These are phyloP conservation scores for Mantis religiosa DNA, from an alignment of 2,888 invertebrate genomes.

Conservation along the genomic window DNA sequence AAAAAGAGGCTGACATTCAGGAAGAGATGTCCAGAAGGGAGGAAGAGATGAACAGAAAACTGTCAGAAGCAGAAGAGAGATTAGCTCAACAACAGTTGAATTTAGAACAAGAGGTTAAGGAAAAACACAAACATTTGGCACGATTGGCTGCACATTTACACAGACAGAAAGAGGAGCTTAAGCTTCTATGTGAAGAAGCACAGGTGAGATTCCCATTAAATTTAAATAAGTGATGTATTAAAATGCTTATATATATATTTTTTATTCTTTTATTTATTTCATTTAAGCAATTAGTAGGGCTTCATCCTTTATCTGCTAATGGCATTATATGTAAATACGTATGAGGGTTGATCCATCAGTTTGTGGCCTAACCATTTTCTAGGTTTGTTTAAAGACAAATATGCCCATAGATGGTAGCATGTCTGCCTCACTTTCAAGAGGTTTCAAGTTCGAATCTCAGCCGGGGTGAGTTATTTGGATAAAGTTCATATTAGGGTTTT, in stretches of 20 bases:
- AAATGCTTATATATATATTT: background rate
- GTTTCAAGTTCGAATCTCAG: too few species aligned
- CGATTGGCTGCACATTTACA: background rate
- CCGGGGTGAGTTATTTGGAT: too few species aligned
- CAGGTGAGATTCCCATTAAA: background rate
- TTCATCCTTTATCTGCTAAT: too few species aligned
- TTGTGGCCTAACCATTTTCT: too few species aligned
- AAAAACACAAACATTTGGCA: background rate
- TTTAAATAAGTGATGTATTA: background rate
- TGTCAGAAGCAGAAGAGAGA: constrained; percentile 9
- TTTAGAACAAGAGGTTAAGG: constrained; percentile 5
- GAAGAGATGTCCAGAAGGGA: background rate
- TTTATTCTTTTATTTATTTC: too few species aligned
- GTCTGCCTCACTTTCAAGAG: too few species aligned
- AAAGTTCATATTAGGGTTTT: too few species aligned
- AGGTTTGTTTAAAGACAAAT: too few species aligned
- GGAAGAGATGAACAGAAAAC: background rate
- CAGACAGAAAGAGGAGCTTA: background rate
- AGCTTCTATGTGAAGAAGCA: background rate
- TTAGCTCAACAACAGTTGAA: background rate
- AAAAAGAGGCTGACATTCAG: constrained; percentile 17
- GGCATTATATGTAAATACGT: too few species aligned
- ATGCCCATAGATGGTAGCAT: too few species aligned
- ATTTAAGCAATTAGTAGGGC: too few species aligned
- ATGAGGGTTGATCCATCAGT: too few species aligned